Conservation (phyloP, 2,113 vertebrate genomes). For the Cyprinodon brontotheroides region DNA sequence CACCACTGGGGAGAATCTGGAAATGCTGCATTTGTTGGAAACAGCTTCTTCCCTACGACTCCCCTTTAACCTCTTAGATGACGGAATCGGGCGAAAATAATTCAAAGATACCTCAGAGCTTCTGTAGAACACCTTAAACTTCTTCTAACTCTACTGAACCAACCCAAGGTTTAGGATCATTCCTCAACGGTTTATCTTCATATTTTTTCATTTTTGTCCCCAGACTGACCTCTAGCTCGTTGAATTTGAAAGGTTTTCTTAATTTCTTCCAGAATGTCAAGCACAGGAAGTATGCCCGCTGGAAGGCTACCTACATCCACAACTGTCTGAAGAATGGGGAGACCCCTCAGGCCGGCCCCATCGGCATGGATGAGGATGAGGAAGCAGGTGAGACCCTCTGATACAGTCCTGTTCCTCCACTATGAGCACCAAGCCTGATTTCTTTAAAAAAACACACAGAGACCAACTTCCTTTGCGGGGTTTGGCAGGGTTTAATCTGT, state of each 20-base stretch:
- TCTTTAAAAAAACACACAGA: slow-evolving; percentile 5
- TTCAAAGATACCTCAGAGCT: no score
- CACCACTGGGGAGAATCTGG: no score
- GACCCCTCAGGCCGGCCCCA: slow-evolving; percentile 91
- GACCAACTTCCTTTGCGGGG: slow-evolving; percentile 1
- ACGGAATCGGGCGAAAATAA: no score
- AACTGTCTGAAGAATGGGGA: slow-evolving; percentile 96
- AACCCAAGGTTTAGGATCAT: background rate
- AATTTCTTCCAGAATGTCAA: slow-evolving; percentile 84
- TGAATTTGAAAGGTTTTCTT: background rate
- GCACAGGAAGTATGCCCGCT: slow-evolving; percentile 96
- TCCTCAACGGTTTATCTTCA: background rate
- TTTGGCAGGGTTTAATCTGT: slow-evolving; percentile 5
- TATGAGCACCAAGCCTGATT: background rate
- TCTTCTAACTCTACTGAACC: background rate
- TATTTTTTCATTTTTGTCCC: background rate
- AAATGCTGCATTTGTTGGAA: no score
- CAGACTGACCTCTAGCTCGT: background rate
- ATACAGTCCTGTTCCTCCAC: slow-evolving; percentile 20
- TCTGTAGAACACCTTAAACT: no score
- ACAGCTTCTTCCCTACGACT: no score
- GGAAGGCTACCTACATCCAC: slow-evolving; percentile 99
- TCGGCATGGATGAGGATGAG: slow-evolving; percentile 89
- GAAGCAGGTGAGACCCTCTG: slow-evolving; percentile 72
- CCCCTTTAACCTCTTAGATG: no score